Evolutionary conservation across 1,140 invertebrate genomes (phyloP).

Genomic region (Calephelis nemesis): DNA sequence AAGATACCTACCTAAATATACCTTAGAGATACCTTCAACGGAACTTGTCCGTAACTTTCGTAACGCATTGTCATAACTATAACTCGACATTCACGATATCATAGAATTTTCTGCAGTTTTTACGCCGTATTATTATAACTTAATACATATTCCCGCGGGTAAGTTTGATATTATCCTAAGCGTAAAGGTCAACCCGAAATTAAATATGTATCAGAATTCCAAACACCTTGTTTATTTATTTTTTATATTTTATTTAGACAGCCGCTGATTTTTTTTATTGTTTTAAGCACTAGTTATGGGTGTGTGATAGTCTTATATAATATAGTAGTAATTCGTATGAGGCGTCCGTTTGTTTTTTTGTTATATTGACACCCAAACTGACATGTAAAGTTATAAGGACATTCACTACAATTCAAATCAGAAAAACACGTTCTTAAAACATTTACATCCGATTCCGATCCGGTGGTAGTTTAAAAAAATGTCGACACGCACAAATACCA

Average conservation of each 20-base stretch:
- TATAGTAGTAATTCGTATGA: too few species aligned
- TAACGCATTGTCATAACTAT: not conserved
- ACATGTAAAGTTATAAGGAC: too few species aligned
- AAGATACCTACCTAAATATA: too few species aligned
- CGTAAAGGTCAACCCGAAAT: constrained; percentile 28
- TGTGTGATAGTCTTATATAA: not conserved
- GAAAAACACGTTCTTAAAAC: too few species aligned
- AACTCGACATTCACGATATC: constrained; percentile 20
- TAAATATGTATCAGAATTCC: constrained; percentile 17
- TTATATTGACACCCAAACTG: too few species aligned
- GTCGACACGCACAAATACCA: too few species aligned
- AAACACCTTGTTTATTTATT: constrained; percentile 1
- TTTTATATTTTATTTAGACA: not conserved
- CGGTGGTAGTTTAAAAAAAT: too few species aligned
- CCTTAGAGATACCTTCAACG: constrained; percentile 19
- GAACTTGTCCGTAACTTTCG: constrained; percentile 23
- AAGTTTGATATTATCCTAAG: constrained; percentile 24
- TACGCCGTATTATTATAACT: constrained; percentile 29
- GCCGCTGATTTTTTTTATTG: not conserved
- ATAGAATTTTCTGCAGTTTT: constrained; percentile 31
- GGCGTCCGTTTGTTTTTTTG: too few species aligned
- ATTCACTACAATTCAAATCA: too few species aligned
- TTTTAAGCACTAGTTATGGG: not conserved
- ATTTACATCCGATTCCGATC: too few species aligned
- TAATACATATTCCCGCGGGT: constrained; percentile 23